Evolutionary conservation across 2,113 vertebrate genomes (phyloP), one percentile per base, ranked within the genome.

Genomic region (Cynocephalus volans): DNA sequence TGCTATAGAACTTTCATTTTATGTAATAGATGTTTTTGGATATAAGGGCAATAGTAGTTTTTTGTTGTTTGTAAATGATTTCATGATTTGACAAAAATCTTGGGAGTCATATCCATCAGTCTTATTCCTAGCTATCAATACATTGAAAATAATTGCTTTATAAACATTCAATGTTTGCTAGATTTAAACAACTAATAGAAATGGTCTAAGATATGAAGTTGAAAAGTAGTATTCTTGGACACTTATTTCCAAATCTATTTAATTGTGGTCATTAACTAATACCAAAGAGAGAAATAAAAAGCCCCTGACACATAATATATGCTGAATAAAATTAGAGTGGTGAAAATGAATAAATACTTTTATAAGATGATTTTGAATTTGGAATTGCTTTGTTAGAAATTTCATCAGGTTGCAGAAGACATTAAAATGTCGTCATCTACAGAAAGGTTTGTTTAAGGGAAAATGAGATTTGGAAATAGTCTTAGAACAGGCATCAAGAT

Each of bases 381-480:
- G 13, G 62, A 85, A 92, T 92, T 80, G 10, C 81, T 90, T 93
- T 95, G 58, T 13, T 89, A 81, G 75, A 89, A 92, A 84, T 80
- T 88, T 80, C 41, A 94, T n/a, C 52, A 84, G 60, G 92, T 69
- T 79, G n/a, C 8, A 65, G 60, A 86, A 86, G n/a, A 83, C 28
- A 86, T 92, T 81, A 94, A 92, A 95, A 95, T 26, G 69, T 69
- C 62, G 81, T 86, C 67, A 96, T 87, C 65, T 28, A 65, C 0
- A 92, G 54, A 93, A 88, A 89, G 14, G 5, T 69, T 90, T 92
- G 15, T 50, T 69, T 62, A 70, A 36, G 76, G 28, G 0, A 41
- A 97, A 95, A 84, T 80, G 62, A 87, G 56, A 91, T 92, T 65
- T 80, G 5, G 33, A 92, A 93, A 90, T 88, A 80, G 36, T 82